A percentile compares a stretch with the other conserved stretches of the same genome.
Evolutionary conservation across 2,797 vertebrate species (phyloP).

Genomic region (Calcarius lapponicus): DNA sequence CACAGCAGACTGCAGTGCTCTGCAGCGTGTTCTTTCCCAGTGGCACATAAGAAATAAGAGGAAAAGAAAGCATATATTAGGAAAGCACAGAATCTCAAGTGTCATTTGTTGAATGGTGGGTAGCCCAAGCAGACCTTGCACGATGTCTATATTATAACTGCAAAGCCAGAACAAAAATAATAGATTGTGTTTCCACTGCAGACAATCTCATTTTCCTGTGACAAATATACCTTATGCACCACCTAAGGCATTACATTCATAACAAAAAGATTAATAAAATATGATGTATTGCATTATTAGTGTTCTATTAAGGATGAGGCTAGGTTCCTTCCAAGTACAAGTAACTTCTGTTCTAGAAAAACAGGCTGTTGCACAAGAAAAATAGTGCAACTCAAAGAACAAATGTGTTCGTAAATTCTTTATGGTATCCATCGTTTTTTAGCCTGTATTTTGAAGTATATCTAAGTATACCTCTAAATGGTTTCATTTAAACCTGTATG

Average conservation of each 20-base stretch:
- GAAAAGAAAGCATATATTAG: conserved; percentile 17
- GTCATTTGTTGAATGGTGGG: conserved; percentile 38
- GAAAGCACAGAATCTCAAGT: background rate
- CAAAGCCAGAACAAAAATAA: conserved; percentile 65
- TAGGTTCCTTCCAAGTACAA: conserved; percentile 14
- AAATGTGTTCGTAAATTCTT: background rate
- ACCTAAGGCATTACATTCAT: conserved; percentile 49
- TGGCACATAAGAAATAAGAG: conserved; percentile 14
- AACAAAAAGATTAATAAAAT: conserved; percentile 67
- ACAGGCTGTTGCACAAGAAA: background rate
- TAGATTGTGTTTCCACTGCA: conserved; percentile 34
- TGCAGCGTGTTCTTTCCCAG: conserved; percentile 29
- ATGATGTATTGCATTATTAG: conserved; percentile 46
- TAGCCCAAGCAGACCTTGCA: conserved; percentile 44
- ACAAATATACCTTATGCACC: conserved; percentile 53
- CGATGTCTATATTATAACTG: conserved; percentile 48
- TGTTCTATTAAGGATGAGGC: conserved; percentile 1
- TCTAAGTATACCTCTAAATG: background rate
- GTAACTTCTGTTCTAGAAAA: conserved; percentile 18
- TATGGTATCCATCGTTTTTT: background rate
- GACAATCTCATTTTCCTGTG: conserved; percentile 64
- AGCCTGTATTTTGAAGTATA: background rate
- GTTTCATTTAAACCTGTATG: background rate
- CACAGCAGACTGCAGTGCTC: conserved; percentile 16
- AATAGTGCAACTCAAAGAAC: background rate